Conservation (phyloP, 1,140 invertebrate species). For the Pseudomyrmex pallidus region DNA sequence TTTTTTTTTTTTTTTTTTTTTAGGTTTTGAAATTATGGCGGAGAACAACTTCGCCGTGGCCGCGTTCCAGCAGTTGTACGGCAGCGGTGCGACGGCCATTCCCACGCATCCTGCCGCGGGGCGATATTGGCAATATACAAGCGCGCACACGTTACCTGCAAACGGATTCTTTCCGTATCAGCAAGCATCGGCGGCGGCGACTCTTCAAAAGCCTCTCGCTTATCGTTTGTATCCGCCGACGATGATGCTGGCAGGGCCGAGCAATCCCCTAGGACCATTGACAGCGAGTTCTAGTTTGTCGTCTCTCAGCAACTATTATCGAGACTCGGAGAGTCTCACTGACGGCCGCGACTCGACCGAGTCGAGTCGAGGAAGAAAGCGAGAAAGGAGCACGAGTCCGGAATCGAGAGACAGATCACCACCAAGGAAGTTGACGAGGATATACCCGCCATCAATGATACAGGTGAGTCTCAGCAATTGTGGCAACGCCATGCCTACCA, state of each 20-base stretch:
- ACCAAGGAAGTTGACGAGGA: constrained; percentile 83
- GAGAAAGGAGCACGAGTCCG: constrained; percentile 67
- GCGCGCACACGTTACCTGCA: constrained; percentile 87
- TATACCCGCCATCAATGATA: constrained; percentile 88
- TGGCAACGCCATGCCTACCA: constrained; percentile 84
- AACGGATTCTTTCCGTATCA: constrained; percentile 92
- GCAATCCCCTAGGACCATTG: constrained; percentile 85
- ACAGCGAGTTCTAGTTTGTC: constrained; percentile 87
- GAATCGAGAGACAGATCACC: constrained; percentile 63
- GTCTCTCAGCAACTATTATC: constrained; percentile 89
- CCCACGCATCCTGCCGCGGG: constrained; percentile 88
- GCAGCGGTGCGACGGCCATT: constrained; percentile 82
- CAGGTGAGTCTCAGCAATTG: constrained; percentile 87
- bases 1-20: constrained; percentile 81
- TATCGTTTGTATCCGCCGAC: constrained; percentile 90
- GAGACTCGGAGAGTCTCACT: constrained; percentile 79
- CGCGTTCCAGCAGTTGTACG: constrained; percentile 97
- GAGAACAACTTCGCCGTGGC: constrained; percentile 99
- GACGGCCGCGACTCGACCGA: constrained; percentile 79
- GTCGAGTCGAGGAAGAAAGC: constrained; percentile 20
- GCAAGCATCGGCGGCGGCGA: constrained; percentile 89
- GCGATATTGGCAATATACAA: constrained; percentile 86
- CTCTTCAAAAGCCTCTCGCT: constrained; percentile 94
- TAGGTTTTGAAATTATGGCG: constrained; percentile 96
- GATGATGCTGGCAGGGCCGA: constrained; percentile 88